Base-by-base conservation (phyloP, 2,888 invertebrate species). In the Prosapia bicincta region DNA sequence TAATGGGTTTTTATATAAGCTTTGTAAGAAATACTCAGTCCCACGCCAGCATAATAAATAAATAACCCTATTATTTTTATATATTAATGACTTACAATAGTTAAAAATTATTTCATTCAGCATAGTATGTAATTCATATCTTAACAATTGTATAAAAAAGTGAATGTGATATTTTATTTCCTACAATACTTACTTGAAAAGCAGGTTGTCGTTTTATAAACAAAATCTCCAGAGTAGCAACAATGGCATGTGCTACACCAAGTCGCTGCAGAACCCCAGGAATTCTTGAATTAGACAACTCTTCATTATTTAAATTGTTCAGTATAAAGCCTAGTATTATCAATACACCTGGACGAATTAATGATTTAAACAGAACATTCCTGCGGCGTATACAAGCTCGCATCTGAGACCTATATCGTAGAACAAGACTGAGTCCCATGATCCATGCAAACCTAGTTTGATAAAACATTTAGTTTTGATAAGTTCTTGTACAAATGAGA, bases 251-350 rank as follows among this genome's bases (percentile, higher is more conserved):
- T 79, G 92, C 89, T 15, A 93, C 85, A 0, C 92, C 94, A 73
- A 96, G 87, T n/a, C 96, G 88, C 83, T 96, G 96, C 76, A 97
- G 84, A 69, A 96, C 93, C 3, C 96, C 96, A 0, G 93, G 92
- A 71, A 94, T 88, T 23, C 96, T 87, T 10, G 94, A 86, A 66
- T 87, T 84, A 7, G 69, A 54, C 7, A 81, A 66, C 76, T 82
- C 78, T 38, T 81, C 79, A 82, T 67, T 84, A 38, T 75, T 83
- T 2, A 83, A 79, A 3, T 89, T 88, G 81, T 89, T 89, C 13
- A 90, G 85, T 10, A 92, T 85, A 26, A 93, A 83, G 15, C 94
- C 94, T 26, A 93, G 85, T 0, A 89, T 80, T 7, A 92, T 87
- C 65, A 94, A 85, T 25, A 89, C 84, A 0, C 89, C 79, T 0